Evolutionary conservation across 2,888 invertebrate species (phyloP), one percentile per base, ranked within the genome.

Genomic region (Masnerella sp.): DNA sequence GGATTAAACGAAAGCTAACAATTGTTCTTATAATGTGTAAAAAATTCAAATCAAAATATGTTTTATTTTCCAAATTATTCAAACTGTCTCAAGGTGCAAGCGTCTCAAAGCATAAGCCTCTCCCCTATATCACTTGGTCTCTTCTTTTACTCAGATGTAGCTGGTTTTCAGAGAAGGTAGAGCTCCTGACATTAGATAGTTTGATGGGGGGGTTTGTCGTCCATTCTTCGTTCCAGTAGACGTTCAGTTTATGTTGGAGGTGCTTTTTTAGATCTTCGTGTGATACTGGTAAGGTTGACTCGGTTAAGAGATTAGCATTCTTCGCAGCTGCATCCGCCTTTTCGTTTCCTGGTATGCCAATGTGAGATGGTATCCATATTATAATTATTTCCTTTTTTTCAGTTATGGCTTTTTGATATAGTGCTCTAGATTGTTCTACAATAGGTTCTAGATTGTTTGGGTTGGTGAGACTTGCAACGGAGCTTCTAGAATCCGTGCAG

Each of bases 401-500:
- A 2, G 1, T 3, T n/a, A 2, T 12, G 22, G 1, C 14, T 1
- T 51, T 12, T n/a, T 34, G n/a, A 36, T 36, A 20, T 2, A 51
- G 5, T 14, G 3, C 12, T 14, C 9, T 32, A 11, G 14, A 36
- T 8, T 14, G 34, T 20, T 34, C 12, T 11, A 51, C 36, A 9
- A 36, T 36, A 20, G 51, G 51, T 34, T 51, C 51, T 5, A 2
- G 18, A 14, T 51, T 34, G 7, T 36, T 11, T 5, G 2, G 2
- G 22, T 38, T 38, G 0, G 1, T 15, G 8, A 38, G 12, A 18
- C 15, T 25, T 2, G 8, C 9, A n/a, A 52, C 9, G 3, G 15
- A 22, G 8, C 36, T 52, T 38, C 25, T 38, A 2, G 54, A 54
- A 9, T 54, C 54, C 3, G 54, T 28, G 30, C 9, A 54, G 9